phyloP scores from a whole-genome alignment of 2,888 invertebrate species.

The Panopea generosa region DNA sequence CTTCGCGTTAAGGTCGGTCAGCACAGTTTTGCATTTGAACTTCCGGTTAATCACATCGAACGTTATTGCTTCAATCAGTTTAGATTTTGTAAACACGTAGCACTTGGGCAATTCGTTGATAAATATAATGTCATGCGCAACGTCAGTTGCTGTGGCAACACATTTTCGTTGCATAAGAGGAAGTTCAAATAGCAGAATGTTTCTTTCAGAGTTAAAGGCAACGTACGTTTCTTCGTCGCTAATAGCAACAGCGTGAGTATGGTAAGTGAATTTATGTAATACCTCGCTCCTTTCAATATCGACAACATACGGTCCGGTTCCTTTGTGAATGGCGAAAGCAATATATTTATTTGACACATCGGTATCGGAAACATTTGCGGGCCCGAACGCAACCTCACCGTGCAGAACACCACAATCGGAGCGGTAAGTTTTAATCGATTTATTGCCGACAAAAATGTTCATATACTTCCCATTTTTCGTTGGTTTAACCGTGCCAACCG shows the following conservation, averaged over 20 bases:
- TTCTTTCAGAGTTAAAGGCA: slow-evolving; percentile 72
- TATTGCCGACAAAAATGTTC: slow-evolving; percentile 74
- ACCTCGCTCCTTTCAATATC: slow-evolving; percentile 73
- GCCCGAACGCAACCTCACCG: slow-evolving; percentile 72
- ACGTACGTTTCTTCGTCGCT: slow-evolving; percentile 73
- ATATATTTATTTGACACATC: slow-evolving; percentile 75
- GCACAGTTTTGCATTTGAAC: slow-evolving; percentile 62
- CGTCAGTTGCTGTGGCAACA: slow-evolving; percentile 70
- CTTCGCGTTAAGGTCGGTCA: slow-evolving; percentile 74
- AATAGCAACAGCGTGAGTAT: slow-evolving; percentile 74
- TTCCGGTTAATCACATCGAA: slow-evolving; percentile 72
- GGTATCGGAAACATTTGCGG: slow-evolving; percentile 61
- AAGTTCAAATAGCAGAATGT: slow-evolving; percentile 71
- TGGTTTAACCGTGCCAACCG: slow-evolving; percentile 71
- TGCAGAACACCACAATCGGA: slow-evolving; percentile 75
- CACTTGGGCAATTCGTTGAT: slow-evolving; percentile 67
- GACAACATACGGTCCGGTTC: slow-evolving; percentile 75
- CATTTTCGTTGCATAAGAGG: slow-evolving; percentile 77
- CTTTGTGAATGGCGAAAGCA: slow-evolving; percentile 72
- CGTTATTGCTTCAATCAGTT: slow-evolving; percentile 68
- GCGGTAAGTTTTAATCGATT: slow-evolving; percentile 70
- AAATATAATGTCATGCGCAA: slow-evolving; percentile 73
- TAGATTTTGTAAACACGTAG: slow-evolving; percentile 72
- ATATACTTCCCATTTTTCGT: slow-evolving; percentile 75
- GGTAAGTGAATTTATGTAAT: slow-evolving; percentile 75